Evolutionary conservation across 2,888 invertebrate species (phyloP).

Genomic region (Ormia ochracea): DNA sequence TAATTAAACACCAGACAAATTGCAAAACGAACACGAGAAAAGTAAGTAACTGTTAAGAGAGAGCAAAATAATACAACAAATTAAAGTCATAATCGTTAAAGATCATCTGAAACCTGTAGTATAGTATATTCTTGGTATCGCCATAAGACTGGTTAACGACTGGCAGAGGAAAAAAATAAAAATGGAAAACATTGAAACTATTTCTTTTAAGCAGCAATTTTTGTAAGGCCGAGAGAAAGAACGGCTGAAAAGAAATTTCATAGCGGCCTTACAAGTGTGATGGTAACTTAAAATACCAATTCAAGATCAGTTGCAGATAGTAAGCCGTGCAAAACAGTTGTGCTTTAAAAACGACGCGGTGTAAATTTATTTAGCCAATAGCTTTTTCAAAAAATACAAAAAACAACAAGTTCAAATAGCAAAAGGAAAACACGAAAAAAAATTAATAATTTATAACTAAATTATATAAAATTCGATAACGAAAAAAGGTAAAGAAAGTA

Average conservation of each 20-base stretch:
- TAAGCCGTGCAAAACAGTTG: slow-evolving; percentile 74
- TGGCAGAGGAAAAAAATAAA: slow-evolving; percentile 4
- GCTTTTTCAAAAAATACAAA: not conserved
- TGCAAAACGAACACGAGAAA: not conserved
- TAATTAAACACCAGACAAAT: slow-evolving; percentile 29
- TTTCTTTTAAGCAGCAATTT: slow-evolving; percentile 5
- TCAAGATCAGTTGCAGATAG: slow-evolving; percentile 74
- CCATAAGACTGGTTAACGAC: not conserved
- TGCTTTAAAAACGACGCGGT: slow-evolving; percentile 68
- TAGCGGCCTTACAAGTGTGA: slow-evolving; percentile 66
- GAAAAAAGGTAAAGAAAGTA: slow-evolving; percentile 55
- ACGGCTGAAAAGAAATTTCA: slow-evolving; percentile 49
- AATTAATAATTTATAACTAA: slow-evolving; percentile 20
- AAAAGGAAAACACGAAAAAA: slow-evolving; percentile 1
- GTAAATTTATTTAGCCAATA: slow-evolving; percentile 60
- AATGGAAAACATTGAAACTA: not conserved
- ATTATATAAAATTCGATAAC: slow-evolving; percentile 4
- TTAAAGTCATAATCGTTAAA: not conserved
- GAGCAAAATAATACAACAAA: slow-evolving; percentile 5
- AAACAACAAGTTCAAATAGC: slow-evolving; percentile 38
- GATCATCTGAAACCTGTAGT: not conserved
- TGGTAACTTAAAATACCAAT: slow-evolving; percentile 72
- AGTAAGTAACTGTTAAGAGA: slow-evolving; percentile 33
- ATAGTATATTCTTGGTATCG: slow-evolving; percentile 9
- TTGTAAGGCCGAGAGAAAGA: slow-evolving; percentile 8